A percentile compares a stretch with the other conserved stretches of the same genome.
These are phyloP conservation scores for Zapornia atra DNA, from an alignment of 2,113 vertebrate genomes.

Conservation along the genomic window DNA sequence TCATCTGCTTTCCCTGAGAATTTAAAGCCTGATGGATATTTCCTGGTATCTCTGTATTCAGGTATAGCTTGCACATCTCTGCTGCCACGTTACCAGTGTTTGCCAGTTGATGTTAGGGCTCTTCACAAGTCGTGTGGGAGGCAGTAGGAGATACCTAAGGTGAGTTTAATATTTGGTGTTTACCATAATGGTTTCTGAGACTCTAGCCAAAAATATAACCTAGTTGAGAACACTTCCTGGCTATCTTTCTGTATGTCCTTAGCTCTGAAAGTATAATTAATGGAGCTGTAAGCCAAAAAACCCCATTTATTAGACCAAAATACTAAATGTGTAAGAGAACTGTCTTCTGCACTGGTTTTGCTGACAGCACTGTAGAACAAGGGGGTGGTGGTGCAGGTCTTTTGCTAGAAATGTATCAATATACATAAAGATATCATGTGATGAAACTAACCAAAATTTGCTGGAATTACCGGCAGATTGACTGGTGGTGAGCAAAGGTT, in stretches of 20 bases:
- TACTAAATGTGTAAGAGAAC: background rate
- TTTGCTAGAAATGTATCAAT: accelerated
- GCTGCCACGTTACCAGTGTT: background rate
- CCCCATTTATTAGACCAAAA: background rate
- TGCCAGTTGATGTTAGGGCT: background rate
- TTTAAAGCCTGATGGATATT: background rate
- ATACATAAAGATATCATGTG: conserved; percentile 63
- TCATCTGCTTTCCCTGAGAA: background rate
- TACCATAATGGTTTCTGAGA: accelerated
- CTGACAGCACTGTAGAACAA: background rate
- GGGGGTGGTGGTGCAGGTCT: background rate
- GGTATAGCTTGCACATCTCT: background rate
- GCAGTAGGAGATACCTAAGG: background rate
- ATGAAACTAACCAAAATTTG: conserved; percentile 75
- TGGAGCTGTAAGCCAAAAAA: background rate
- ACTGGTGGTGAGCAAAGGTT: conserved; percentile 82
- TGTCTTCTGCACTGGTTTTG: background rate
- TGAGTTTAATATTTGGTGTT: background rate
- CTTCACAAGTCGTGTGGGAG: background rate
- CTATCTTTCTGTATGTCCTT: background rate
- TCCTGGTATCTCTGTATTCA: accelerated
- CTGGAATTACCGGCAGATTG: conserved; percentile 94
- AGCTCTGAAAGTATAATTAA: background rate
- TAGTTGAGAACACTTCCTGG: background rate
- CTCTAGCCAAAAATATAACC: no score